Evolutionary conservation across 2,113 vertebrate species (phyloP), one percentile per base, ranked within the genome.

Genomic region (Cottus gobio): DNA sequence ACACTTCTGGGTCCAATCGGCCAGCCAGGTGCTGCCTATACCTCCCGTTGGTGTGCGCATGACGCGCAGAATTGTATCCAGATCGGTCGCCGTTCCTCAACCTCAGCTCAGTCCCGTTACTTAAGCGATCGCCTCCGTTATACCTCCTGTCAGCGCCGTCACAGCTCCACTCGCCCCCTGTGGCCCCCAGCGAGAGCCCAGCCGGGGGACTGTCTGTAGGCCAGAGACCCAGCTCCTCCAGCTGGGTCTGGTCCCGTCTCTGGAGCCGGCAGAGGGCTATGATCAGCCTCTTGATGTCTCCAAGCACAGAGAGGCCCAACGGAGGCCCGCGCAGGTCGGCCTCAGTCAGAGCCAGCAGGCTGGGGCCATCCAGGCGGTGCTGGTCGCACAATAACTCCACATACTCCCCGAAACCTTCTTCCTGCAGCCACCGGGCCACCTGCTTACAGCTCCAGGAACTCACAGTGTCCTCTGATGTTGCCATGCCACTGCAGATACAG

Each of bases 241-340:
- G 89, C 75, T 97, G 93, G 48, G 95, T 92, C 13, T 90, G 64
- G 34, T 97, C 96, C 77, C 95, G 95, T 85, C 96, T 97, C 90
- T 99, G 98, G 37, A 99, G 92, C 44, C 95, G 96, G 37, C 95
- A 94, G 22, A 99, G 94, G 2, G 97, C 96, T 28, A 98, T 48
- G 92, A 96, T 96, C 2, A 99, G 87, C 83, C 97, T 93, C 92
- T 99, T 99, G 91, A 99, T 99, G 85, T 99, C 97, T 22, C 98
- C 98, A 67, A 99, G 89, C 44, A 99, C 92, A 39, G 95, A 96
- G 86, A 99, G 96, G 90, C 97, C 96, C 85, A 99, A 89, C 4
- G 98, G 98, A 77, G 98, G 96, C 24, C 96, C 96, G 1, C 97
- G 96, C 36, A 99, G 94, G 92, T 99, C 98, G n/a, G 95, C 96